Evolutionary conservation across 2,113 vertebrate species (phyloP), one percentile per base, ranked within the genome.

Genomic region (Myocastor coypus): DNA sequence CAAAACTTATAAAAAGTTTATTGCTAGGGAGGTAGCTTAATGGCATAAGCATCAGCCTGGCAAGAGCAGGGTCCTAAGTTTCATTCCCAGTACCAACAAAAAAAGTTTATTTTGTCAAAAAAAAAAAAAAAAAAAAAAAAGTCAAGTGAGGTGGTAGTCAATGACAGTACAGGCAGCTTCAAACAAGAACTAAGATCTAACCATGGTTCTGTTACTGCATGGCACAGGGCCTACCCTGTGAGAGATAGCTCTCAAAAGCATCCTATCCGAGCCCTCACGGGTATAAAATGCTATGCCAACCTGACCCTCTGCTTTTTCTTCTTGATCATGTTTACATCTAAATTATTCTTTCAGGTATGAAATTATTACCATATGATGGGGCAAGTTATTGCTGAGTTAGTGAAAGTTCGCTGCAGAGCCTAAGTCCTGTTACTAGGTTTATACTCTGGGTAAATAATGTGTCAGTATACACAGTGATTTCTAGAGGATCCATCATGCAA

Each of bases 271-370:
- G 5, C 17, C 30, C 40, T 82, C 57, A 26, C 37, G 66, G 63
- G 7, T 42, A 12, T 69, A 28, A 92, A 82, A 83, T 46, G 34
- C n/a, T 68, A 28, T 14, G 34, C n/a, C 26, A 71, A 55, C 34
- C 37, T 82, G 22, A 5, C 61, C 46, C 75, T 89, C 1, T 81
- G 37, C 26, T 69, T 92, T 86, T 24, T 69, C 71, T 95, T 73
- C 52, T 75, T 66, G 19, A 7, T n/a, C 63, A 66, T 24, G 83
- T 50, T 69, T 92, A 91, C 16, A 92, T 75, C 37, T 92, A 57
- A 94, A 89, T 87, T 75, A 87, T 63, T 87, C 59, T 75, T 80
- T 83, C 59, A 94, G 46, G 14, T 75, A 75, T 90, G 83, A 96
- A 92, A 81, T 69, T 89, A 95, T 73, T 85, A 89, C 32, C 85